Conservation (phyloP, 2,113 vertebrate genomes). For the Tautogolabrus adspersus region DNA sequence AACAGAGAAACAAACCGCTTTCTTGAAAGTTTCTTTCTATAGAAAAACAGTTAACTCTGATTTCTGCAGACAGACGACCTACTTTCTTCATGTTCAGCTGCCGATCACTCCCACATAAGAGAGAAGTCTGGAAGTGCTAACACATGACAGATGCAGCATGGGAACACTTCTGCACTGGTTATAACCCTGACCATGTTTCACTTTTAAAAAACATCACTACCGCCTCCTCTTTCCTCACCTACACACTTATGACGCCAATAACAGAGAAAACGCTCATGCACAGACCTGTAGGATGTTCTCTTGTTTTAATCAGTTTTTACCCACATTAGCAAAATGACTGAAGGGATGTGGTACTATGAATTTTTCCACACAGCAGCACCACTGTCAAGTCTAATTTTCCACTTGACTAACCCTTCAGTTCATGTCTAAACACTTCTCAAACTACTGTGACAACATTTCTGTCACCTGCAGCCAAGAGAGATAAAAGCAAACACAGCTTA, state of each 20-base stretch:
- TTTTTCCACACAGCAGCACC: not conserved
- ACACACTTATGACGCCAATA: not conserved
- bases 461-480: not conserved
- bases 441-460: not conserved
- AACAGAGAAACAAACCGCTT: not conserved
- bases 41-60: not conserved
- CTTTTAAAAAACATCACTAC: slow-evolving; percentile 4
- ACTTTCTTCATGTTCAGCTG: slow-evolving; percentile 9
- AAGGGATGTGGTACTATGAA: not conserved
- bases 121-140: slow-evolving; percentile 4
- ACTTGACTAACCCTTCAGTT: not conserved
- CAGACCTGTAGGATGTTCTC: not conserved
- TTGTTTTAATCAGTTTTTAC: not conserved
- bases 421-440: not conserved
- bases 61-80: not conserved
- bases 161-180: slow-evolving; percentile 3
- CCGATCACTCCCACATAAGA: slow-evolving; percentile 9
- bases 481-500: not conserved
- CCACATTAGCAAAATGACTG: not conserved
- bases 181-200: not conserved
- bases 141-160: slow-evolving; percentile 13
- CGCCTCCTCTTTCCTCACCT: slow-evolving; percentile 18
- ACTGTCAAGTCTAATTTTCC: not conserved
- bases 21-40: not conserved
- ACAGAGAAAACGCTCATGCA: not conserved